Evolutionary conservation across 2,113 vertebrate genomes (phyloP).

Genomic region (Pangasianodon gigas): DNA sequence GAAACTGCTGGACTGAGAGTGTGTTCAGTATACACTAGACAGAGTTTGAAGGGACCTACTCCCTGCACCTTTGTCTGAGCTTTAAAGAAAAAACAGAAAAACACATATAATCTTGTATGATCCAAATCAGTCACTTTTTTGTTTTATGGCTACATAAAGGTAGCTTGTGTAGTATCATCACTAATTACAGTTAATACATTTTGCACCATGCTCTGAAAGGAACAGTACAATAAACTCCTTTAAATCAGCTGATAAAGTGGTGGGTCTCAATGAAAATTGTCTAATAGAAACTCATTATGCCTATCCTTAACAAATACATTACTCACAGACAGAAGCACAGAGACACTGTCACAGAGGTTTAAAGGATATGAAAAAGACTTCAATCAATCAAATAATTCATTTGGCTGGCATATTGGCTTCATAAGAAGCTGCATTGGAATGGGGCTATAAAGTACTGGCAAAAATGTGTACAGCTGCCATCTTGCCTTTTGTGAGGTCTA

Average conservation of each 20-base stretch:
- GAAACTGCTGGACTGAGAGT: neutral
- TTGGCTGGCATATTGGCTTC: neutral
- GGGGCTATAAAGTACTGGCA: neutral
- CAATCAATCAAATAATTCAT: neutral
- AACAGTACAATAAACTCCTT: neutral
- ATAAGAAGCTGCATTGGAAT: neutral
- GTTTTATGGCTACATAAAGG: neutral
- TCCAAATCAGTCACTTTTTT: neutral
- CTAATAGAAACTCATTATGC: conserved; percentile 36
- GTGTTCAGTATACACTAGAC: neutral
- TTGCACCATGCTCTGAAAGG: neutral
- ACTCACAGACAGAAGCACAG: conserved; percentile 16
- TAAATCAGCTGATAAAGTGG: conserved; percentile 5
- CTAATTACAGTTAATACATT: conserved; percentile 10
- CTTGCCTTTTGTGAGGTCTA: neutral
- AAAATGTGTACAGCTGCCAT: neutral
- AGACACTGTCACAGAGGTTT: conserved; percentile 5
- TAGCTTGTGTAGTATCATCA: neutral
- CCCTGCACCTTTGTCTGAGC: neutral
- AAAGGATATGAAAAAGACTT: neutral
- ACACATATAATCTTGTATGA: neutral
- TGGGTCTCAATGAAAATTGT: conserved; percentile 21
- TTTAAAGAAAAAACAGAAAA: neutral
- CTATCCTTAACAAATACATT: conserved; percentile 43
- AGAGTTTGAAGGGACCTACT: neutral